Base-by-base conservation (phyloP, 37 sponge, comb jelly and placozoan genomes). In the Oscarella lobularis region DNA sequence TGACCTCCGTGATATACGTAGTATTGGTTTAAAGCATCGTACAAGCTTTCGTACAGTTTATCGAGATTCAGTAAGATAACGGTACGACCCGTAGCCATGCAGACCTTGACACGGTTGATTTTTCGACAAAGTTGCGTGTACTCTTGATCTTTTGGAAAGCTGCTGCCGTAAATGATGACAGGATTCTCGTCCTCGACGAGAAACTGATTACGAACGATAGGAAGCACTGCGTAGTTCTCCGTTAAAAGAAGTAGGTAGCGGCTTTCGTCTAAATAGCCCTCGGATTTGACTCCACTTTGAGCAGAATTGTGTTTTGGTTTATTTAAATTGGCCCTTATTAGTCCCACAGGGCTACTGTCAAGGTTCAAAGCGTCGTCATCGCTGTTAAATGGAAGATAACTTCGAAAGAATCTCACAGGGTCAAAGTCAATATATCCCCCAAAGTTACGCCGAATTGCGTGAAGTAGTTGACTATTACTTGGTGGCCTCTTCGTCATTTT, bases 71-170 rank as follows among this genome's bases (percentile, higher is more conserved):
- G 40, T 14, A 84, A 67, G 27, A 81, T 66, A 29, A 84, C 69
- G 4, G 78, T 84, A 31, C 74, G 73, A n/a, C 84, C 84, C 40
- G 84, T 81, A 39, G 76, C 84, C 84, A 84, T 84, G 41, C 84
- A 84, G n/a, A 84, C 41, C 55, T 79, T 80, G 32, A 84, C 79
- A 3, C 66, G 72, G 67, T 79, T 84, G 76, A 84, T 82, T 68
- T 79, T 81, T 37, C 75, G 84, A 66, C 84, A 84, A 2, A 84
- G 78, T 74, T 82, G 81, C 1, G 86, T 75, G 48, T 82, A 85
- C 55, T 81, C 86, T 39, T 38, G 75, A 75, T 85, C 86, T 39
- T 76, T 80, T 14, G 81, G 86, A 77, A 85, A 85, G 67, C 81
- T 85, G 74, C 81, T 82, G 2, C 86, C 86, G 55, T 81, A 85